phyloP scores from a whole-genome alignment of 2,888 invertebrate genomes.

The Orchesella flavescens region DNA sequence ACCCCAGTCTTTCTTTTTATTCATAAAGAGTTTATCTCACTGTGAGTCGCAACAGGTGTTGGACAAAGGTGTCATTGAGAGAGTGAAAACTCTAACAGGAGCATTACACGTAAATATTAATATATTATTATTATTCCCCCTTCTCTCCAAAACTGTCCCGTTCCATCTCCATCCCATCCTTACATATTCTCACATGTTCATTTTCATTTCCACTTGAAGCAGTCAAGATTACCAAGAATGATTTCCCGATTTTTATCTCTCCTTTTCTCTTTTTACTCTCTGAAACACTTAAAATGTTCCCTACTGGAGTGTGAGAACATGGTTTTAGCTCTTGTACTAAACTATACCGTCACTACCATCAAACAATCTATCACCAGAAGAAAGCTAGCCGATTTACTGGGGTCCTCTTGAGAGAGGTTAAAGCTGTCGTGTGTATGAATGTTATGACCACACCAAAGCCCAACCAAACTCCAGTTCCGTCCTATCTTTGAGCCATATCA shows the following conservation, averaged over 20 bases:
- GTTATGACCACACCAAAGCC: conserved; percentile 53
- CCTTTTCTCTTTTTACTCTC: conserved; percentile 22
- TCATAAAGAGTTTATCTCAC: conserved; percentile 28
- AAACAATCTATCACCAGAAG: conserved; percentile 56
- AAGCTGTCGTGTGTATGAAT: conserved; percentile 13
- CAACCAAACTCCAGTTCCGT: not conserved
- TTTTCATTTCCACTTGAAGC: not conserved
- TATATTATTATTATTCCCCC: not conserved
- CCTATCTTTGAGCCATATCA: not conserved
- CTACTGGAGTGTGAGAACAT: conserved; percentile 70
- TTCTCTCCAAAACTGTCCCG: conserved; percentile 64
- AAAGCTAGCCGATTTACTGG: conserved; percentile 33
- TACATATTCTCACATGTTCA: not conserved
- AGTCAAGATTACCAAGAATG: conserved; percentile 34
- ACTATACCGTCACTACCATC: conserved; percentile 19
- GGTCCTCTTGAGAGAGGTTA: not conserved
- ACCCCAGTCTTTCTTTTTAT: conserved; percentile 5
- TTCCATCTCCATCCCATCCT: not conserved
- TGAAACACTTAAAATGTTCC: conserved; percentile 68
- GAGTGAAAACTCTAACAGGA: conserved; percentile 15
- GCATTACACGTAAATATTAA: conserved; percentile 11
- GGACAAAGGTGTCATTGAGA: conserved; percentile 65
- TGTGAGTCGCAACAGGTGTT: conserved; percentile 70
- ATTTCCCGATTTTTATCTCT: conserved; percentile 68
- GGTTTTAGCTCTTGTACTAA: conserved; percentile 28